Percentiles rank a stretch among this genome's conserved stretches.
Conservation (phyloP, 1,140 invertebrate genomes). For the Drosophila funebris region DNA sequence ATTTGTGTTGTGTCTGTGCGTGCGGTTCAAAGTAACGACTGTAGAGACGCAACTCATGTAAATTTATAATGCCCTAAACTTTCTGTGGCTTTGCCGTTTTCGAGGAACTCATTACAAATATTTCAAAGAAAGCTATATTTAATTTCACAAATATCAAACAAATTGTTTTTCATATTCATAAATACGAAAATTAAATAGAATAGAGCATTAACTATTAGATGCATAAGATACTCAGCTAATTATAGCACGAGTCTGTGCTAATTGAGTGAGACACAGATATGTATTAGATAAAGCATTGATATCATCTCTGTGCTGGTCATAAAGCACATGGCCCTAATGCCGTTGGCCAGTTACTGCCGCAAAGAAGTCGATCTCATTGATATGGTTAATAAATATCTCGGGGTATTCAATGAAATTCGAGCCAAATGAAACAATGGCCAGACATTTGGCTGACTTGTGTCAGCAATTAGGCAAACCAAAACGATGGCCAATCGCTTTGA, state of each 20-base stretch:
- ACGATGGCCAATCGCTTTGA: conserved; percentile 3
- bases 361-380: conserved; percentile 10
- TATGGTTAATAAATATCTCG: conserved; percentile 34
- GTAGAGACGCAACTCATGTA: conserved; percentile 31
- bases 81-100: conserved; percentile 56
- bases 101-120: conserved; percentile 43
- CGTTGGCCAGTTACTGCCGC: conserved; percentile 1
- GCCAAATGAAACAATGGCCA: conserved; percentile 24
- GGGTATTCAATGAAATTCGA: conserved; percentile 36
- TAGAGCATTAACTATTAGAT: not conserved
- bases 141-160: conserved; percentile 3
- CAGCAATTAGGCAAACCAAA: conserved; percentile 33
- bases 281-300: not conserved
- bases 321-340: conserved; percentile 53
- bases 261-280: conserved; percentile 2
- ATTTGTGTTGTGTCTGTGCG: conserved; percentile 18
- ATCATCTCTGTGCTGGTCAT: conserved; percentile 29
- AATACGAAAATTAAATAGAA: conserved; percentile 5
- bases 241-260: not conserved
- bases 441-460: conserved; percentile 3
- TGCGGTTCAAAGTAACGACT: conserved; percentile 27
- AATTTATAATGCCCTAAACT: conserved; percentile 57
- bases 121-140: conserved; percentile 15
- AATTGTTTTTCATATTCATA: conserved; percentile 7
- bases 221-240: not conserved